phyloP scores from a whole-genome alignment of 2,888 invertebrate genomes.

The Laothoe populi region DNA sequence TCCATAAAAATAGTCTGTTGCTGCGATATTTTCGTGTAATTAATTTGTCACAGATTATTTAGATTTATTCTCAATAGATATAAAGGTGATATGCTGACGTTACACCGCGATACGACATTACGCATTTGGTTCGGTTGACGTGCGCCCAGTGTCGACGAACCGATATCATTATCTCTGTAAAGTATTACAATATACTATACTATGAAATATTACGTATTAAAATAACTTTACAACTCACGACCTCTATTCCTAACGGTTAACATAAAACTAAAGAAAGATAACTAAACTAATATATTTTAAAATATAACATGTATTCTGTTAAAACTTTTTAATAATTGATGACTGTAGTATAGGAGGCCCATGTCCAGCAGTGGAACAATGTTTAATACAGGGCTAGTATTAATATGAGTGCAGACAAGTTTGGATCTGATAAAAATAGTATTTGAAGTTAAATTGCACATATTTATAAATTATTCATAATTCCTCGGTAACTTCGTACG shows the following conservation, averaged over 20 bases:
- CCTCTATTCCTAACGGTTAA: not conserved
- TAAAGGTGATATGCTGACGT: slow-evolving; percentile 37
- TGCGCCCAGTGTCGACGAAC: slow-evolving; percentile 52
- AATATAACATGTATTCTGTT: too few relatives aligned
- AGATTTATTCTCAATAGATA: slow-evolving; percentile 42
- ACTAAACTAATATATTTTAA: not conserved
- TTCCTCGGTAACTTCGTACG: not conserved
- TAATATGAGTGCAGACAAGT: too few relatives aligned
- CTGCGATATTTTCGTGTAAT: slow-evolving; percentile 20
- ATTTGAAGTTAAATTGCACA: not conserved
- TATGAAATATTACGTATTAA: slow-evolving; percentile 27
- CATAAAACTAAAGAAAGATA: not conserved
- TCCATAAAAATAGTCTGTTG: slow-evolving; percentile 12
- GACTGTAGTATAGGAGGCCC: too few relatives aligned
- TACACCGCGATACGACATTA: slow-evolving; percentile 28
- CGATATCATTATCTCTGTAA: slow-evolving; percentile 48
- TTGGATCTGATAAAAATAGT: too few relatives aligned
- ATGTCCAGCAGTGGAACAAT: too few relatives aligned
- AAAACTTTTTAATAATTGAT: too few relatives aligned
- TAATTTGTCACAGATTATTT: slow-evolving; percentile 42
- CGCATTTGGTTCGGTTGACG: slow-evolving; percentile 36
- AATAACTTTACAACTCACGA: slow-evolving; percentile 21
- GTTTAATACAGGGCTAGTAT: too few relatives aligned
- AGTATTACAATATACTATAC: slow-evolving; percentile 25
- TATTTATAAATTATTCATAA: too few relatives aligned